A percentile compares a stretch with the other conserved stretches of the same genome.
Conservation (phyloP, 2,113 vertebrate genomes). For the Siphamia tubifer region DNA sequence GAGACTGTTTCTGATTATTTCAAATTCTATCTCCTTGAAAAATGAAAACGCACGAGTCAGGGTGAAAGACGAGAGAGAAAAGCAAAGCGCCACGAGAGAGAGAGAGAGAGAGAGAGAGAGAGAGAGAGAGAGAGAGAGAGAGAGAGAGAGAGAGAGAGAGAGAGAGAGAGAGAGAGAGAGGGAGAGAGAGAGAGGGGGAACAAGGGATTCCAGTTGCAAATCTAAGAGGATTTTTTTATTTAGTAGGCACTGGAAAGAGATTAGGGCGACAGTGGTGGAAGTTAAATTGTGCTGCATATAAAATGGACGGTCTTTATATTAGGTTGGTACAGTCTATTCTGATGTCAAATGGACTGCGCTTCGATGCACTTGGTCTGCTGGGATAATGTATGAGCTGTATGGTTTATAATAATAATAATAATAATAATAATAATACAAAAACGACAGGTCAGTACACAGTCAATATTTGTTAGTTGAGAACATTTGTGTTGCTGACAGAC, state of each 20-base stretch:
- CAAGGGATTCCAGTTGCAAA: conserved; percentile 75
- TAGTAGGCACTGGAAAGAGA: conserved; percentile 83
- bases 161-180: too few species aligned
- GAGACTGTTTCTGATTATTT: conserved; percentile 40
- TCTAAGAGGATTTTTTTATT: conserved; percentile 88
- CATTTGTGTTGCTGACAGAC: conserved; percentile 72
- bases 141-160: too few species aligned
- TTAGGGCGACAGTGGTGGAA: conserved; percentile 88
- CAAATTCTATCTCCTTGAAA: conserved; percentile 31
- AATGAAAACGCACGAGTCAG: conserved; percentile 61
- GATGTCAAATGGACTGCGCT: conserved; percentile 89
- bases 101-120: too few species aligned
- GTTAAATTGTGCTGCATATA: conserved; percentile 95
- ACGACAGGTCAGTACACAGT: conserved; percentile 66
- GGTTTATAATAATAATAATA: conserved; percentile 80
- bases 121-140: too few species aligned
- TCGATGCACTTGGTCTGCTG: conserved; percentile 84
- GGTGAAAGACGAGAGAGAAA: conserved; percentile 23
- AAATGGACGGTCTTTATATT: conserved; percentile 90
- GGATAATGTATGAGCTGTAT: conserved; percentile 51
- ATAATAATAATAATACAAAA: too few species aligned
- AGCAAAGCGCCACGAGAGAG: conserved; percentile 16
- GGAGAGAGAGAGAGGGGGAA: too few species aligned
- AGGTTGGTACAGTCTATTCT: conserved; percentile 89
- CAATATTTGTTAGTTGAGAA: conserved; percentile 70